phyloP scores from a whole-genome alignment of 2,113 vertebrate genomes.

The Gorilla gorilla region DNA sequence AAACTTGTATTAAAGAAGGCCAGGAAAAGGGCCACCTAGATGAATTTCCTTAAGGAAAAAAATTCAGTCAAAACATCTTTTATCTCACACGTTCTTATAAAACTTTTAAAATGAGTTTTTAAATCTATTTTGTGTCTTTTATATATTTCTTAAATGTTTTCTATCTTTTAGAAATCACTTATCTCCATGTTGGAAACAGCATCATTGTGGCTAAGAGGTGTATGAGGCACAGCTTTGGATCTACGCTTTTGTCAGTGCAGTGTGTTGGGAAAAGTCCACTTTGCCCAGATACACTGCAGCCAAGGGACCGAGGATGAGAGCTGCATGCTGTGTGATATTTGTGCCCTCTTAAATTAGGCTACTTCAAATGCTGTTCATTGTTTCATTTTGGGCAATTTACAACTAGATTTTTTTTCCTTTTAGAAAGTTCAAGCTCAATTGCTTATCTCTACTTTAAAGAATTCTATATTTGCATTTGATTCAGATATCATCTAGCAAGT shows the following conservation, averaged over 20 bases:
- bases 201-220: background rate
- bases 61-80: background rate
- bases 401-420: background rate
- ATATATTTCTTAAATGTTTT: background rate
- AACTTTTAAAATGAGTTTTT: background rate
- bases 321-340: background rate
- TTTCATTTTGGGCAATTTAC: background rate
- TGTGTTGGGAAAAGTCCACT: background rate
- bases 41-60: background rate
- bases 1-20: background rate
- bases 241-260: background rate
- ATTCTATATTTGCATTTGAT: background rate
- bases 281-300: background rate
- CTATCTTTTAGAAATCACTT: background rate
- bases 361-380: background rate
- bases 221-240: background rate
- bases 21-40: background rate
- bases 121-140: background rate
- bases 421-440: conserved; percentile 26
- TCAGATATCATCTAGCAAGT: background rate
- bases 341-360: background rate
- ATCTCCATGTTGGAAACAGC: background rate
- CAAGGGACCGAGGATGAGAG: background rate
- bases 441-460: background rate
- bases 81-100: background rate